Conservation (phyloP, 2,888 invertebrate species). For the Boloria selene region DNA sequence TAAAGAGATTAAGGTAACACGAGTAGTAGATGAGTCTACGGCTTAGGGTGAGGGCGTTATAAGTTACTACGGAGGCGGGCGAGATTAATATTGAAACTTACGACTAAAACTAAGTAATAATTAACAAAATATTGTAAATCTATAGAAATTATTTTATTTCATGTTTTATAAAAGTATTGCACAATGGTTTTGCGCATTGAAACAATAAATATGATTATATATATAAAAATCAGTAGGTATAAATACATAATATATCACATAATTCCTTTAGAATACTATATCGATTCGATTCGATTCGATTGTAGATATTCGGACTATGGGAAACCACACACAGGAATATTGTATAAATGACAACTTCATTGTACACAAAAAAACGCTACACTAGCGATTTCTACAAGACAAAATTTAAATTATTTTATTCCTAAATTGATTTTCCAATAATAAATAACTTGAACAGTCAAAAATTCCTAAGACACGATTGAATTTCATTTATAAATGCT, state of each 20-base stretch:
- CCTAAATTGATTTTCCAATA: not conserved
- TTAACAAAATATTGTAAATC: constrained; percentile 13
- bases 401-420: not conserved
- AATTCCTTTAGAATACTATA: constrained; percentile 7
- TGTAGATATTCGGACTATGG: not conserved
- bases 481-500: constrained; percentile 21
- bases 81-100: constrained; percentile 10
- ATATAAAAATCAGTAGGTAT: constrained; percentile 3
- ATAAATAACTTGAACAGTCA: not conserved
- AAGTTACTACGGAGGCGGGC: constrained; percentile 19
- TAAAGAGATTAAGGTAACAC: constrained; percentile 24
- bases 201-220: constrained; percentile 9
- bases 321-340: not conserved
- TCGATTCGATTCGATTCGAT: not conserved
- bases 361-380: not conserved
- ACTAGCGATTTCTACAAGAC: constrained; percentile 1
- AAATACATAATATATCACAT: constrained; percentile 21
- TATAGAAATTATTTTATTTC: constrained; percentile 12
- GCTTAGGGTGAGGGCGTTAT: constrained; percentile 1
- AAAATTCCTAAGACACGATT: constrained; percentile 9
- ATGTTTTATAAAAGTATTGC: constrained; percentile 18
- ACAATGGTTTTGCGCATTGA: constrained; percentile 18
- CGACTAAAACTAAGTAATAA: constrained; percentile 13
- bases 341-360: not conserved
- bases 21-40: constrained; percentile 6